phyloP scores from a whole-genome alignment of 1,140 invertebrate species.

The Thaumatotibia leucotreta region DNA sequence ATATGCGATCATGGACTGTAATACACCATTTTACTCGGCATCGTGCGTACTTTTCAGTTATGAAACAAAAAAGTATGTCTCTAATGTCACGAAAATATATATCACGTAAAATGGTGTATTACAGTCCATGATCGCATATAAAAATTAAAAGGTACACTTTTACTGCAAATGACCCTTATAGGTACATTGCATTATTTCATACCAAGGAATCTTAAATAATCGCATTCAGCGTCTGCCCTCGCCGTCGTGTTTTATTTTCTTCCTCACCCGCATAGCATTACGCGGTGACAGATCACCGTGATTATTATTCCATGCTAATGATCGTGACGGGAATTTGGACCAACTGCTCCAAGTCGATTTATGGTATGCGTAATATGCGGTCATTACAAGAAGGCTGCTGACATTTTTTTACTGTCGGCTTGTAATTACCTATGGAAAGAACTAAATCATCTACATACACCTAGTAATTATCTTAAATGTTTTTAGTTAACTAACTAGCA shows the following conservation, averaged over 20 bases:
- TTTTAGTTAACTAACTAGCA: too few relatives aligned
- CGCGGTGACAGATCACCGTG: conserved; percentile 6
- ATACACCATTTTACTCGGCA: too few relatives aligned
- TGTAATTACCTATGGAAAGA: neutral
- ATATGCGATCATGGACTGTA: too few relatives aligned
- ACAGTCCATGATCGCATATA: too few relatives aligned
- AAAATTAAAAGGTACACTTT: too few relatives aligned
- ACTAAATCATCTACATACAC: too few relatives aligned
- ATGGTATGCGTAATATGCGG: neutral
- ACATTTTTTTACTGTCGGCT: neutral
- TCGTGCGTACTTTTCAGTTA: too few relatives aligned
- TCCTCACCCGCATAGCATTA: neutral
- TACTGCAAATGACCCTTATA: neutral
- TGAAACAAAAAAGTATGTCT: too few relatives aligned
- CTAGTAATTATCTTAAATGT: too few relatives aligned
- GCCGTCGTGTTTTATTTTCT: neutral
- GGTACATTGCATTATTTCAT: neutral
- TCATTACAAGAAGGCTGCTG: neutral
- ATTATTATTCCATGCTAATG: conserved; percentile 16
- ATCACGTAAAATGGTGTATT: too few relatives aligned
- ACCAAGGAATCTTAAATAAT: neutral
- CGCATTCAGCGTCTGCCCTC: neutral
- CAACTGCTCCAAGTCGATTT: neutral
- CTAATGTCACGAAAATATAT: too few relatives aligned
- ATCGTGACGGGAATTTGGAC: neutral